Evolutionary conservation across 1,140 invertebrate genomes (phyloP), one percentile per base, ranked within the genome.

Genomic region (Belonocnema kinseyi): DNA sequence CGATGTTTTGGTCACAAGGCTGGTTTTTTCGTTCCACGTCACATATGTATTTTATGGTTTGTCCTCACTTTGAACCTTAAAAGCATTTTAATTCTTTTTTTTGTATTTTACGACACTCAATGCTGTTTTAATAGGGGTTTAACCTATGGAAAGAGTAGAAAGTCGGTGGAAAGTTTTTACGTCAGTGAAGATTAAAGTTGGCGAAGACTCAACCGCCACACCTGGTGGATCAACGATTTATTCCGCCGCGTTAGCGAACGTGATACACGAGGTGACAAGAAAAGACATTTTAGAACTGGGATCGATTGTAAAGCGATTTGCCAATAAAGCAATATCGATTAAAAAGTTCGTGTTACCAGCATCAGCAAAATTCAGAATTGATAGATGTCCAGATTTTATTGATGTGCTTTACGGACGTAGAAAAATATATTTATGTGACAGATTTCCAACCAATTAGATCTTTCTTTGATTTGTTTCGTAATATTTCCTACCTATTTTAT

Each of bases 211-310:
- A 46, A 66, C 79, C 83, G 76, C 81, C 81, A 82, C 82, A 85
- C 78, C 80, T 83, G 80, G 78, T 74, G 77, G 73, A 82, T 79
- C 78, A 78, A 72, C 82, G 80, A 85, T 85, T 82, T 85, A 85
- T 85, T 81, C 77, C 78, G 78, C 82, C 77, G 80, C 70, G 76
- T 52, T 53, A 56, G 50, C 50, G 12, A 74, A 12, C 17, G 17
- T 50, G 40, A 61, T 56, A 76, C 10, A 72, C 13, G 46, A 73
- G n/a, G 66, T 13, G 26, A 72, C 14, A 17, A 72, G 73, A 80
- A 77, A 73, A 71, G 61, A 40, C 26, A 66, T 66, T 66, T 40
- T 66, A 40, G 5, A 66, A 66, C 61, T 14, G 8, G 33, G 26
- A 66, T 66, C 61, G 61, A 66, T 66, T 66, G 26, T 66, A 66